Percentiles rank a stretch among this genome's conserved stretches.
These are phyloP conservation scores for Thalassophryne amazonica DNA, from an alignment of 2,797 vertebrate species.

Conservation along the genomic window DNA sequence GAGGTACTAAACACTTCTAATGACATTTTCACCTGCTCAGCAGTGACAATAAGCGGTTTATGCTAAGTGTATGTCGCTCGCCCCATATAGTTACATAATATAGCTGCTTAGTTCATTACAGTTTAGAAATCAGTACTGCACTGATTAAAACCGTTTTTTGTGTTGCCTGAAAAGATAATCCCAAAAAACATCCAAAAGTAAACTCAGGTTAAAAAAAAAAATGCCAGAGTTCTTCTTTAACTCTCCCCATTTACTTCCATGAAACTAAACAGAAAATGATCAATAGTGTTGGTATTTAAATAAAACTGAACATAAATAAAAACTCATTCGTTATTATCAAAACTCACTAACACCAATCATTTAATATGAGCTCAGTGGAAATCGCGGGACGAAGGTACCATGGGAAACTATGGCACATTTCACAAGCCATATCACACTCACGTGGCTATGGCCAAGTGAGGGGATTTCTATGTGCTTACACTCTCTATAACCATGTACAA, in stretches of 20 bases:
- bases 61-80: too few species aligned
- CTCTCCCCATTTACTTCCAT: conserved; percentile 17
- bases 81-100: too few species aligned
- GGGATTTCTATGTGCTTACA: conserved; percentile 64
- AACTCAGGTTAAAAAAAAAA: too few species aligned
- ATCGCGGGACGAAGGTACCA: conserved; percentile 50
- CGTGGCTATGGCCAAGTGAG: conserved; percentile 43
- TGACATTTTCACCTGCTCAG: too few species aligned
- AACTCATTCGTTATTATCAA: conserved; percentile 44
- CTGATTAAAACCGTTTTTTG: too few species aligned
- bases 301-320: conserved; percentile 40
- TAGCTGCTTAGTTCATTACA: too few species aligned
- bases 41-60: too few species aligned
- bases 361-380: conserved; percentile 50
- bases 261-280: conserved; percentile 36
- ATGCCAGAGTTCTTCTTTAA: too few species aligned
- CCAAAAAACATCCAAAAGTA: too few species aligned
- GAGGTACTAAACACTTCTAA: too few species aligned
- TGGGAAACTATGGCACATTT: conserved; percentile 61
- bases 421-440: conserved; percentile 58
- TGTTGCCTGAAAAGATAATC: too few species aligned
- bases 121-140: too few species aligned
- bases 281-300: conserved; percentile 28
- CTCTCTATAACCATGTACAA: conserved; percentile 70
- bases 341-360: conserved; percentile 43